Base-by-base conservation (phyloP, 2,113 vertebrate genomes). In the Probosciger aterrimus region DNA sequence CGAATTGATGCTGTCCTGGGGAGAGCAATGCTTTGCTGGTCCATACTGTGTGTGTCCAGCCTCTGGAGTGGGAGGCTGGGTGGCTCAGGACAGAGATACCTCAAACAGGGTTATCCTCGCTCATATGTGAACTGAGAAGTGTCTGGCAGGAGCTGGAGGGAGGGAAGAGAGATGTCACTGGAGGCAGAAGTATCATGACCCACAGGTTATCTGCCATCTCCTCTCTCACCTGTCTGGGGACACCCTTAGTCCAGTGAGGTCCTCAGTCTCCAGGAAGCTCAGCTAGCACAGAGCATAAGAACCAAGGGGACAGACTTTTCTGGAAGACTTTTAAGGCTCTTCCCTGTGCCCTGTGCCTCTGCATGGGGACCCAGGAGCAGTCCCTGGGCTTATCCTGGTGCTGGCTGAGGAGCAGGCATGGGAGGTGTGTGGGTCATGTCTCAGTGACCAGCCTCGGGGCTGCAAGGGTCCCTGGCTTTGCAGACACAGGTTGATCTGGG, bases 11-110 rank as follows among this genome's bases (percentile, higher is more conserved):
- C 35, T 73, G 35, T 63, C 14, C 60, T 46, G 31, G 8, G 53
- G 4, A 20, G 39, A 77, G 13, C 14, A 31, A 47, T 70, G 46
- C 5, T 81, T 35, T 74, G 24, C 50, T 63, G 64, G 41, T 49
- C 46, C 31, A 0, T 7, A 2, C 24, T 22, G 43, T 25, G 15
- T 39, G 31, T 1, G 0, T 16, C 49, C 47, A 43, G 31, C 7
- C 37, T 60, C 53, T 63, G 60, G 28, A 83, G 35, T 0, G 2
- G 41, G 28, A 87, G 13, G 10, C 6, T 4, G 1, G 19, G 17
- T 27, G 19, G 14, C 46, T 74, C 60, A 89, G 64, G 41, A 22
- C 82, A 64, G 35, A 30, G 20, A 14, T 49, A 8, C 10, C 43
- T 63, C 63, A 37, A 47, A 71, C 0, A 1, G 23, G 27, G 5